Evolutionary conservation across 2,888 invertebrate species (phyloP).

Genomic region (Alsophila aescularia): DNA sequence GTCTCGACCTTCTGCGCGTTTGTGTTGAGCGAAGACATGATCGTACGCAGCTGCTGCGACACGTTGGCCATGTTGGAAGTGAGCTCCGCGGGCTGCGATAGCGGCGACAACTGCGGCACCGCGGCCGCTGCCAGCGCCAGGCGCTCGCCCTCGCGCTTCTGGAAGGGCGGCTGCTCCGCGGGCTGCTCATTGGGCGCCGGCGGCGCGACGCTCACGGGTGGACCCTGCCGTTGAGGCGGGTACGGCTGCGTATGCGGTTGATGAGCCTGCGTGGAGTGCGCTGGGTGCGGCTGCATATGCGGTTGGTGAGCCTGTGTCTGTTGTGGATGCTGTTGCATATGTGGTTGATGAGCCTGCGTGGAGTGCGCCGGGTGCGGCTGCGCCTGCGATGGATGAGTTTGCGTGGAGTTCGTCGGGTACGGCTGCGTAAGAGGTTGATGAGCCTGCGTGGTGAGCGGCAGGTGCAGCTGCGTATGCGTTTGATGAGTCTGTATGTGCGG

Average conservation of each 20-base stretch:
- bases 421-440: not conserved
- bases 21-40: conserved; percentile 86
- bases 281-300: too few relatives aligned
- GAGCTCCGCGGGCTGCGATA: conserved; percentile 89
- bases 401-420: too few relatives aligned
- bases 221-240: too few relatives aligned
- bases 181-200: conserved; percentile 30
- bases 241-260: too few relatives aligned
- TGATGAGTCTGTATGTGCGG: too few relatives aligned
- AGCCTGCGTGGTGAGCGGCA: not conserved
- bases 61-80: conserved; percentile 89
- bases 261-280: too few relatives aligned
- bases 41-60: conserved; percentile 87
- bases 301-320: too few relatives aligned
- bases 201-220: not conserved
- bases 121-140: conserved; percentile 77
- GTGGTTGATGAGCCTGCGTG: too few relatives aligned
- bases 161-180: conserved; percentile 55
- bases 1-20: conserved; percentile 78
- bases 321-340: too few relatives aligned
- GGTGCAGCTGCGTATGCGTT: too few relatives aligned
- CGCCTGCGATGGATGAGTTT: too few relatives aligned
- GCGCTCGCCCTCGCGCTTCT: conserved; percentile 66
- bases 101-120: conserved; percentile 88
- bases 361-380: too few relatives aligned